A percentile compares a stretch with the other conserved stretches of the same genome.
Evolutionary conservation across 2,797 vertebrate genomes (phyloP).

Genomic region (Pangasius sanitwongsei): DNA sequence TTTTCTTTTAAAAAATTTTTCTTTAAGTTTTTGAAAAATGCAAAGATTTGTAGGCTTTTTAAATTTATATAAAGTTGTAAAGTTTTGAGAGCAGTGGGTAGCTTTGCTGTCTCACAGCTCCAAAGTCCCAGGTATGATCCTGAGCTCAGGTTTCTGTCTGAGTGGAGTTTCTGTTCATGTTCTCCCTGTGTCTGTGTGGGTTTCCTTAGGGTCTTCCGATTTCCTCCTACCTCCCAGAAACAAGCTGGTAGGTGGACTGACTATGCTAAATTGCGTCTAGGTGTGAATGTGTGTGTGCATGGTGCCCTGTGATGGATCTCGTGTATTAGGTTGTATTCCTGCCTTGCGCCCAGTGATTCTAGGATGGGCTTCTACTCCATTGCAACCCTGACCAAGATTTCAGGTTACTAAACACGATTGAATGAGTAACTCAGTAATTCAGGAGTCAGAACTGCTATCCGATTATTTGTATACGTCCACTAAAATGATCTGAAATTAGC

Average conservation of each 20-base stretch:
- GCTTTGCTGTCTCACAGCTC: background rate
- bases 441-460: background rate
- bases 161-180: background rate
- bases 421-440: background rate
- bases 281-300: background rate
- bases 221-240: background rate
- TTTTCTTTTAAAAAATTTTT: background rate
- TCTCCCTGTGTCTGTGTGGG: background rate
- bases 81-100: background rate
- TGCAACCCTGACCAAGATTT: background rate
- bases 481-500: background rate
- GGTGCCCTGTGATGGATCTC: background rate
- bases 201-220: background rate
- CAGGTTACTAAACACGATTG: background rate
- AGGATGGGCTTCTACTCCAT: background rate
- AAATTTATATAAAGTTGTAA: background rate
- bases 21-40: background rate
- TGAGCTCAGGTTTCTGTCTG: background rate
- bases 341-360: background rate
- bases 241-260: background rate
- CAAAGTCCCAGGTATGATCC: background rate
- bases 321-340: background rate
- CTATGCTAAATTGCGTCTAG: background rate
- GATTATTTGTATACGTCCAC: background rate
- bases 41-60: background rate